Base-by-base conservation (phyloP, 1,140 invertebrate genomes). In the Ips nitidus region DNA sequence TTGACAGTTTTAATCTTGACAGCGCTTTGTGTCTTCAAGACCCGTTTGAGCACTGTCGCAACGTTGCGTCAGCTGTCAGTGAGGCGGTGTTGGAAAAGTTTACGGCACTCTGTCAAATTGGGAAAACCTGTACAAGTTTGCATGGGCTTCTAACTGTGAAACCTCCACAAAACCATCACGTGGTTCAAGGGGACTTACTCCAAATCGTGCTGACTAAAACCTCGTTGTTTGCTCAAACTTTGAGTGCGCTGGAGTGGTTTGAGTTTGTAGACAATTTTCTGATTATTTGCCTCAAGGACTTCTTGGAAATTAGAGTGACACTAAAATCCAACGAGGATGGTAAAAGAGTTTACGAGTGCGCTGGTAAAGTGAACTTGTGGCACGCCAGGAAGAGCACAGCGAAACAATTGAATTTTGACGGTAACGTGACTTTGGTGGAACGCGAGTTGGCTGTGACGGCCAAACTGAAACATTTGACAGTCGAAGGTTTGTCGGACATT, bases 1-100 rank as follows among this genome's bases (percentile, higher is more conserved):
- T 8, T 3, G 45, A 50, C 45, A 8, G 73, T 75, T n/a, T 83
- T 3, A 78, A 79, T 64, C 71, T 83, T 3, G 75, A 82, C 5
- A 67, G 78, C 8, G 42, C 75, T 3, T 80, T 88, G 59, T 88
- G 86, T 72, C 52, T 89, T 1, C 88, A 89, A 77, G 88, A 89
- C 80, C 86, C 87, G 0, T 86, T 88, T 69, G 85, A 89, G 63
- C 83, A 86, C 39, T 82, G 76, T 66, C 79, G 83, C 66, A 90
- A 89, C 72, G 79, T 83, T 53, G 79, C 83, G 22, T 22, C 22
- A 22, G 22, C 22, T 22, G 22, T 22, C 22, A 22, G 22, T 22
- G 22, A 22, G 0, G 22, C 22, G 22, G 22, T 22, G 22, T 22
- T 22, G 22, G 22, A 22, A 22, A 0, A 22, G 22, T 22, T 22